phyloP scores from a whole-genome alignment of 2,113 vertebrate genomes.

The Dipodomys spectabilis region DNA sequence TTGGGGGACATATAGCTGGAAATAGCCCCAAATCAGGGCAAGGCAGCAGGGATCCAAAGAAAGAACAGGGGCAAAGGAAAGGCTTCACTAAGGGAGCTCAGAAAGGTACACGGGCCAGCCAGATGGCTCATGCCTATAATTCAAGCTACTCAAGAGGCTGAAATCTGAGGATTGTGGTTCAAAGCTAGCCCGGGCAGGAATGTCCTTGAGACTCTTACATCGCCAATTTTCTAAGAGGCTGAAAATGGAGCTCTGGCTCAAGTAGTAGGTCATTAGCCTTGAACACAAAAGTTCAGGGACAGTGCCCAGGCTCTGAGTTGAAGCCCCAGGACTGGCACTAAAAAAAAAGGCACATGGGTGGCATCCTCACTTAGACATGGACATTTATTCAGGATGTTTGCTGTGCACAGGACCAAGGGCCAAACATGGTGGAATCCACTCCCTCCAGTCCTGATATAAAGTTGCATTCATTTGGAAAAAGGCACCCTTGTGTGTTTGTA shows the following conservation, averaged over 20 bases:
- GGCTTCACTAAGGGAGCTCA: neutral
- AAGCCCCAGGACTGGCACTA: too few relatives aligned
- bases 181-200: too few relatives aligned
- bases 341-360: neutral
- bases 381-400: neutral
- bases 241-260: too few relatives aligned
- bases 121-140: too few relatives aligned
- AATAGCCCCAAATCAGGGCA: neutral
- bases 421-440: rapidly evolving
- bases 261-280: too few relatives aligned
- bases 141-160: too few relatives aligned
- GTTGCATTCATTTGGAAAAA: neutral
- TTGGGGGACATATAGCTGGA: neutral
- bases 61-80: neutral
- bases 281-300: too few relatives aligned
- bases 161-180: too few relatives aligned
- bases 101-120: neutral
- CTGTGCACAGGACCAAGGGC: neutral
- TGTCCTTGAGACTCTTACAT: too few relatives aligned
- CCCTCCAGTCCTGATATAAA: neutral
- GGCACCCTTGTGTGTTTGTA: too few relatives aligned
- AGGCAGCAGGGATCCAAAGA: neutral
- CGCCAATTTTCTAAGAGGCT: too few relatives aligned
- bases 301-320: too few relatives aligned
- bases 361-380: neutral